A percentile compares a stretch with the other conserved stretches of the same genome.
These are phyloP conservation scores for Azorinus chamasolen DNA, from an alignment of 2,888 invertebrate species.

Conservation along the genomic window DNA sequence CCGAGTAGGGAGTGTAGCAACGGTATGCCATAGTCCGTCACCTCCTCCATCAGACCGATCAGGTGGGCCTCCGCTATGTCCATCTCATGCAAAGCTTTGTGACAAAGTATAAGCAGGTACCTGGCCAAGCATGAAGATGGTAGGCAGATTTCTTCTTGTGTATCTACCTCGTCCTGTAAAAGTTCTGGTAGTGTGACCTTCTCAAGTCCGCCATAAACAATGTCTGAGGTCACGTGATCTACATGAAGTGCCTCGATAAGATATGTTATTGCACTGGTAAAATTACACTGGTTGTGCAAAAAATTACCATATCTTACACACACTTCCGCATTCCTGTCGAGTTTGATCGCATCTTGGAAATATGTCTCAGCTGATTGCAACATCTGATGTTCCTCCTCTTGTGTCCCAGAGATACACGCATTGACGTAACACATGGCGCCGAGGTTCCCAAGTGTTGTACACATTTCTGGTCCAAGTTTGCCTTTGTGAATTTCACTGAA, in stretches of 20 bases:
- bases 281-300: slow-evolving; percentile 83
- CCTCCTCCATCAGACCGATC: slow-evolving; percentile 76
- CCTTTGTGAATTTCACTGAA: slow-evolving; percentile 81
- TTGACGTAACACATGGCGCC: slow-evolving; percentile 85
- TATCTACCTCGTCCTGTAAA: slow-evolving; percentile 84
- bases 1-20: slow-evolving; percentile 82
- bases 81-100: slow-evolving; percentile 77
- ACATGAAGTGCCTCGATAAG: slow-evolving; percentile 78
- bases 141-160: slow-evolving; percentile 83
- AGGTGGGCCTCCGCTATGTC: slow-evolving; percentile 80
- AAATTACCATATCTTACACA: slow-evolving; percentile 85
- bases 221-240: slow-evolving; percentile 63
- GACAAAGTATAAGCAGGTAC: slow-evolving; percentile 83
- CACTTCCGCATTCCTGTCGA: slow-evolving; percentile 79
- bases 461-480: slow-evolving; percentile 81
- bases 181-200: slow-evolving; percentile 84
- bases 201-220: slow-evolving; percentile 82
- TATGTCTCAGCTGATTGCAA: slow-evolving; percentile 80
- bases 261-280: slow-evolving; percentile 80
- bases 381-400: slow-evolving; percentile 81
- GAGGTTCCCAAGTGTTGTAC: slow-evolving; percentile 81
- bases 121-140: slow-evolving; percentile 80
- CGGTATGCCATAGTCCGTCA: slow-evolving; percentile 75
- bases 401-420: slow-evolving; percentile 82
- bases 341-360: slow-evolving; percentile 82